Evolutionary conservation across 2,113 vertebrate species (phyloP).

Genomic region (Tragelaphus strepsiceros): DNA sequence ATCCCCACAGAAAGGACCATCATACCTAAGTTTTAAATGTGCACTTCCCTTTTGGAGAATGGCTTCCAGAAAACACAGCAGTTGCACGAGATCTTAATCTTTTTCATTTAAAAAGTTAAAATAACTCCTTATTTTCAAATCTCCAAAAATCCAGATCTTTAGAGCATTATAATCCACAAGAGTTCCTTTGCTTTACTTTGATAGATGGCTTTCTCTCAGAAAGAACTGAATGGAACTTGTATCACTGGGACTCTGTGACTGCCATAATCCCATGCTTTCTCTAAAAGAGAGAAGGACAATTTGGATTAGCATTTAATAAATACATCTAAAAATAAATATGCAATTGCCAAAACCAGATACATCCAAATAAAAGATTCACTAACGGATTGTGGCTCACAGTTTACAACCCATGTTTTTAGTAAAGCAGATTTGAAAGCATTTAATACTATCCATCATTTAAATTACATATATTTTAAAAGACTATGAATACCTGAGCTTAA

Average conservation of each 20-base stretch:
- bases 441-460: background rate
- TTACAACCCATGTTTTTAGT: conserved; percentile 5
- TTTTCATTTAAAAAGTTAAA: conserved; percentile 76
- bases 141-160: conserved; percentile 64
- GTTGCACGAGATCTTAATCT: conserved; percentile 79
- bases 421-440: conserved; percentile 43
- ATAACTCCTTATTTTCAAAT: conserved; percentile 22
- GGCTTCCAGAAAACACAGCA: conserved; percentile 77
- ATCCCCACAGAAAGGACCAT: conserved; percentile 77
- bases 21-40: conserved; percentile 79
- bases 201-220: conserved; percentile 58
- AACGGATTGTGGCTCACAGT: background rate
- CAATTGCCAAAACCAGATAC: background rate
- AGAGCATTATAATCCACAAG: conserved; percentile 61
- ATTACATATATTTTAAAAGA: background rate
- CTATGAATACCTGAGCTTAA: background rate
- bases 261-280: conserved; percentile 56
- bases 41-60: conserved; percentile 80
- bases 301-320: conserved; percentile 50
- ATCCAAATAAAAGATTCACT: background rate
- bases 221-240: conserved; percentile 60
- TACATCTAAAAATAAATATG: conserved; percentile 39
- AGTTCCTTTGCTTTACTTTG: conserved; percentile 70
- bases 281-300: conserved; percentile 68
- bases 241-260: conserved; percentile 26